Conservation (phyloP, 2,113 vertebrate genomes). For the Penelope pileata region DNA sequence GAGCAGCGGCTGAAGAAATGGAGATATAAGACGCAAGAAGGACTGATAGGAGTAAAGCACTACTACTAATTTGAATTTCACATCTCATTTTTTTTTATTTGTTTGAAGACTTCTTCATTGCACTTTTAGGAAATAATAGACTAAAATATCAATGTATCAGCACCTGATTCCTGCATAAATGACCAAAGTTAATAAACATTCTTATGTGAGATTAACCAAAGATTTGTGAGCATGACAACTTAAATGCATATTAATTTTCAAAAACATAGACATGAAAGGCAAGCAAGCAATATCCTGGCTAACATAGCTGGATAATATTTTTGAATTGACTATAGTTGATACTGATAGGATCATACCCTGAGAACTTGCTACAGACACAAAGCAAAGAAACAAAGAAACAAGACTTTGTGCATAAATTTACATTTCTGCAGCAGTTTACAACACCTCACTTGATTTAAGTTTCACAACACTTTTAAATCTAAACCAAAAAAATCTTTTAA, state of each 20-base stretch:
- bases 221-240: neutral
- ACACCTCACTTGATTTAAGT: neutral
- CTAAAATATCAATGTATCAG: neutral
- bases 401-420: rapidly evolving
- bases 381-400: neutral
- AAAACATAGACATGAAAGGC: neutral
- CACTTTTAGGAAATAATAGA: neutral
- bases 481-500: neutral
- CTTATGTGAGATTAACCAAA: neutral
- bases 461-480: neutral
- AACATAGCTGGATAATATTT: neutral
- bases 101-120: neutral
- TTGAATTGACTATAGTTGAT: neutral
- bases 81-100: neutral
- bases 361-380: neutral
- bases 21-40: neutral
- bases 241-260: neutral
- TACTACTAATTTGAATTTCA: neutral
- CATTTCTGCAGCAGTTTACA: neutral
- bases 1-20: neutral
- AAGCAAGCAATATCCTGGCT: neutral
- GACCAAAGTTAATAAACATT: neutral
- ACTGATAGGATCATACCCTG: neutral
- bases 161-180: neutral
- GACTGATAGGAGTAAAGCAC: neutral